Conservation (phyloP, 1,140 invertebrate species). For the Drosophila pandora region DNA sequence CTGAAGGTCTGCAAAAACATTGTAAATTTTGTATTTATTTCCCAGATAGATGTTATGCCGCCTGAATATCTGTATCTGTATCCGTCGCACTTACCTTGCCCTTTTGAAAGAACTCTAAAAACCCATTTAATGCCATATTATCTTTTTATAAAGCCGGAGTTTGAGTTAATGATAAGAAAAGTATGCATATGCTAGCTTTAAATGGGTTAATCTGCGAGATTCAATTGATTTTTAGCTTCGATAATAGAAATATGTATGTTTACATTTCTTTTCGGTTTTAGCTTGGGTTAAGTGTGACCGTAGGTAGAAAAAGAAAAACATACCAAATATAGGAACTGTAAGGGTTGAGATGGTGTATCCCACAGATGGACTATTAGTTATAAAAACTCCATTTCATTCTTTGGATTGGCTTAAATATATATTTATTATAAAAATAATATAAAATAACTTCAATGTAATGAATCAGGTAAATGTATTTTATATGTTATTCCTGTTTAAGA, state of each 20-base stretch:
- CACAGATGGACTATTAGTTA: neutral
- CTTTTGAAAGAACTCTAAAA: conserved; percentile 93
- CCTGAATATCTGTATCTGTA: neutral
- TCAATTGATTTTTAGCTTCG: neutral
- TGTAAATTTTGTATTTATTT: neutral
- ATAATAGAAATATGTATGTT: neutral
- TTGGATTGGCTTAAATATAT: neutral
- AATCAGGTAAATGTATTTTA: conserved; percentile 1
- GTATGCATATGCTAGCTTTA: conserved; percentile 4
- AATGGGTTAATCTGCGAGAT: neutral
- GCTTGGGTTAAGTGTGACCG: neutral
- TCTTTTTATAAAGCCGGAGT: conserved; percentile 13
- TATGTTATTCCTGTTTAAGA: conserved; percentile 86
- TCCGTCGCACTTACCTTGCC: conserved; percentile 86
- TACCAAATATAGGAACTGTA: neutral
- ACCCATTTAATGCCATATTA: conserved; percentile 87
- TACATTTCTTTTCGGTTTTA: conserved; percentile 1
- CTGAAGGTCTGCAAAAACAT: conserved; percentile 89
- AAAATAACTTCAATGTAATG: neutral
- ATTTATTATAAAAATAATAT: conserved; percentile 1
- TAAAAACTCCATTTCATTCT: neutral
- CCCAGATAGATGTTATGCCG: neutral
- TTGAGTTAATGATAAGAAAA: neutral
- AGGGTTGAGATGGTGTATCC: no score
- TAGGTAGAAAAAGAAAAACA: neutral